These are phyloP conservation scores for Drosophila prostipennis DNA, from an alignment of 2,888 invertebrate genomes.

Conservation along the genomic window DNA sequence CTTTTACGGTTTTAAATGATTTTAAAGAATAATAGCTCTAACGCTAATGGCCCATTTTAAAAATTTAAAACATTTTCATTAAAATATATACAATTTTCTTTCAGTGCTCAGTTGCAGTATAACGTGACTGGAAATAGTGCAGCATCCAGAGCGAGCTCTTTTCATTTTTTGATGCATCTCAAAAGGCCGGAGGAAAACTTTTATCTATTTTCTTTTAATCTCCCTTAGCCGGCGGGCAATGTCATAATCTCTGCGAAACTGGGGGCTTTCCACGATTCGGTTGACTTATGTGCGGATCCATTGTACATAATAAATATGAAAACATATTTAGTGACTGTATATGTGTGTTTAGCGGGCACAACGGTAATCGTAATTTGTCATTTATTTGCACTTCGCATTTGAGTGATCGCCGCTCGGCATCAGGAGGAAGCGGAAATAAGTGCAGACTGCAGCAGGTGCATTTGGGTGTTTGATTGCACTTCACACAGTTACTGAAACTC, in stretches of 20 bases:
- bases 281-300: conserved; percentile 42
- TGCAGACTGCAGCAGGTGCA: conserved; percentile 44
- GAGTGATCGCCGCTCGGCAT: conserved; percentile 45
- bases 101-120: background rate
- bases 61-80: too few species aligned
- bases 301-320: background rate
- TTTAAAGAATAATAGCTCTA: too few species aligned
- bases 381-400: conserved; percentile 73
- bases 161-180: conserved; percentile 1
- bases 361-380: conserved; percentile 66
- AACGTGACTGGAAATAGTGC: conserved; percentile 8
- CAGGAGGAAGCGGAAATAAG: conserved; percentile 72
- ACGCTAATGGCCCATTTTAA: too few species aligned
- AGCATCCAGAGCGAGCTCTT: background rate
- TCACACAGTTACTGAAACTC: conserved; percentile 25
- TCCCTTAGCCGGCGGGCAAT: conserved; percentile 37
- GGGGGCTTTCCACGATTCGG: conserved; percentile 63
- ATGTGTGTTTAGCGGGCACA: conserved; percentile 42
- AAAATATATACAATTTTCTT: background rate
- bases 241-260: conserved; percentile 56
- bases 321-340: conserved; percentile 4
- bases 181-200: conserved; percentile 12
- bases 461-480: conserved; percentile 46
- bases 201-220: conserved; percentile 4
- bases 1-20: too few species aligned